Conservation (phyloP, 2,888 invertebrate species). For the Biston stratarius region DNA sequence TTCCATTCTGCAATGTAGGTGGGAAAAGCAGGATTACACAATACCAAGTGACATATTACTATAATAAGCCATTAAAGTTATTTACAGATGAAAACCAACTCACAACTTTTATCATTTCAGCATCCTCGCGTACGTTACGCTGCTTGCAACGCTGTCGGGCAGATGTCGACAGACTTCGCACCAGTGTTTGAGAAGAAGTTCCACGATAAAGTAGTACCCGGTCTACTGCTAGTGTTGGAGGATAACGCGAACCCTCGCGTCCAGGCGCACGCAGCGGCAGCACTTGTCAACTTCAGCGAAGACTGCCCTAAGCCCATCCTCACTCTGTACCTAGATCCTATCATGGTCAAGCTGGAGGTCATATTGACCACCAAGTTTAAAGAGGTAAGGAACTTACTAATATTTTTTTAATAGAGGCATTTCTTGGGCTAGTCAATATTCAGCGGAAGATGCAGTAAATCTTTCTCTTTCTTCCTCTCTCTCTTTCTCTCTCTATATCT, state of each 20-base stretch:
- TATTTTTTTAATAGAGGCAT: too few species aligned
- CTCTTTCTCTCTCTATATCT: too few species aligned
- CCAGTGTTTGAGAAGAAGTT: conserved; percentile 99
- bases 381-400: conserved; percentile 85
- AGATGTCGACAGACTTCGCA: conserved; percentile 99
- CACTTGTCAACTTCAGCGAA: conserved; percentile 99
- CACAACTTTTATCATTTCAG: conserved; percentile 65
- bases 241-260: conserved; percentile 97
- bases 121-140: conserved; percentile 98
- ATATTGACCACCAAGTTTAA: conserved; percentile 97
- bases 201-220: conserved; percentile 97
- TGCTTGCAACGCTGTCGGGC: conserved; percentile 99
- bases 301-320: conserved; percentile 98
- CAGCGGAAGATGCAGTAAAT: too few species aligned
- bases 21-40: too few species aligned
- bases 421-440: too few species aligned
- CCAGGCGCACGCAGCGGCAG: conserved; percentile 95
- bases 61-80: too few species aligned
- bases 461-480: too few species aligned
- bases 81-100: background rate
- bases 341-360: conserved; percentile 96
- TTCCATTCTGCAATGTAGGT: too few species aligned
- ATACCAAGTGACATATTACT: too few species aligned
- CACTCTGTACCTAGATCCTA: conserved; percentile 94
- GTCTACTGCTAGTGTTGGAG: conserved; percentile 94